Evolutionary conservation across 37 sponge, comb jelly and placozoan species (phyloP).

Genomic region (Bolinopsis microptera): DNA sequence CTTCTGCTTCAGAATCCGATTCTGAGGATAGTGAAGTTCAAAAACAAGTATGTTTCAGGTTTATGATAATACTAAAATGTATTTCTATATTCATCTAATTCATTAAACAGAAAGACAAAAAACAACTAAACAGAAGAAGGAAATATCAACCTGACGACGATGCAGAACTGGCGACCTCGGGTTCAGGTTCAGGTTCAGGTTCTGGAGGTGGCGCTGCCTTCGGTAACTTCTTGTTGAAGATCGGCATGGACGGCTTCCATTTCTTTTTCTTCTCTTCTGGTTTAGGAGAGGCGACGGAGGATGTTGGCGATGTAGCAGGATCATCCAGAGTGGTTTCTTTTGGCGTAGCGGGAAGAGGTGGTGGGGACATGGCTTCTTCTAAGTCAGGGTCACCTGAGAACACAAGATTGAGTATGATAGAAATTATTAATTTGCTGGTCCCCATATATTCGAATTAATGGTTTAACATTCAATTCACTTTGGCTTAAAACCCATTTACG

Average conservation of each 20-base stretch:
- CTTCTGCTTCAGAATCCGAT: neutral
- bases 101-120: too few relatives aligned
- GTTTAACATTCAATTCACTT: too few relatives aligned
- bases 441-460: too few relatives aligned
- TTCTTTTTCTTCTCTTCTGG: constrained; percentile 31
- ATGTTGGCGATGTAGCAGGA: neutral
- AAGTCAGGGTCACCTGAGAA: constrained; percentile 48
- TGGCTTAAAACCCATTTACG: too few relatives aligned
- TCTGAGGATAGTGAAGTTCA: neutral
- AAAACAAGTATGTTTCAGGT: neutral
- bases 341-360: neutral
- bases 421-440: too few relatives aligned
- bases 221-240: neutral
- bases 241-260: constrained; percentile 63
- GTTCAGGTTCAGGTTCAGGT: neutral
- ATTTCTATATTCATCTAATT: too few relatives aligned
- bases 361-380: neutral
- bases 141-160: neutral
- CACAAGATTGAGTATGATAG: neutral
- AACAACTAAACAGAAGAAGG: too few relatives aligned
- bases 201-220: neutral
- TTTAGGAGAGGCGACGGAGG: neutral
- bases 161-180: neutral
- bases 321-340: constrained; percentile 58
- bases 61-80: too few relatives aligned